Base-by-base conservation (phyloP, 2,113 vertebrate genomes). In the Sylvia atricapilla region DNA sequence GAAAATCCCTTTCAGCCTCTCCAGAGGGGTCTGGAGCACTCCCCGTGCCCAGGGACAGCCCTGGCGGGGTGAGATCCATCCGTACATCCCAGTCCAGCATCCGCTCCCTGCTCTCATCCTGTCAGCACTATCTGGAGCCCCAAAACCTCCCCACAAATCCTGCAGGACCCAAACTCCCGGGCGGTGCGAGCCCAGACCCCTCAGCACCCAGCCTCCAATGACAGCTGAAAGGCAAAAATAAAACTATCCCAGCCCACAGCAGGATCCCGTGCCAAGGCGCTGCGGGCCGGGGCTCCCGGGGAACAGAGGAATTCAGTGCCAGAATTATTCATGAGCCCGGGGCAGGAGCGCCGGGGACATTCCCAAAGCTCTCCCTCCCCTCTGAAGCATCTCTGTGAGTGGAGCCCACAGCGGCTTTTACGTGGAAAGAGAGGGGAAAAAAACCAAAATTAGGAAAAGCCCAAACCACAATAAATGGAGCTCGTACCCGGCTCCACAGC, bases 391-490 rank as follows among this genome's bases (percentile, higher is more conserved):
- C 76, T 66, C 72, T 3, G 0, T 17, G 13, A 62, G 70, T 3
- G 0, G 0, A 30, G 35, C 77, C 58, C 35, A 4, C 27, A 23
- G 89, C 5, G 4, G 50, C 2, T 1, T n/a, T 59, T 5, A 52
- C 1, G 5, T 2, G 15, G 66, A 78, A 37, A 53, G 12, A 37
- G 10, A 9, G 3, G 7, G 25, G 14, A 8, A 19, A 14, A 11
- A 15, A 8, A 18, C 9, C 8, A 9, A 60, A 60, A 17, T 46
- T 19, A 70, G 33, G 49, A 84, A 79, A 75, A 93, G 24, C 68
- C 81, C 13, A 3, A 87, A 81, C 90, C 95, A 83, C 94, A 95
- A 80, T 55, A 93, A 87, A 80, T 73, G 62, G 37, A 37, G 37
- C 35, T 74, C 15, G 14, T 89, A 79, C 31, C 62, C 35, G 0